Conservation (phyloP, 2,888 invertebrate species). For the Tiliacea citrago region DNA sequence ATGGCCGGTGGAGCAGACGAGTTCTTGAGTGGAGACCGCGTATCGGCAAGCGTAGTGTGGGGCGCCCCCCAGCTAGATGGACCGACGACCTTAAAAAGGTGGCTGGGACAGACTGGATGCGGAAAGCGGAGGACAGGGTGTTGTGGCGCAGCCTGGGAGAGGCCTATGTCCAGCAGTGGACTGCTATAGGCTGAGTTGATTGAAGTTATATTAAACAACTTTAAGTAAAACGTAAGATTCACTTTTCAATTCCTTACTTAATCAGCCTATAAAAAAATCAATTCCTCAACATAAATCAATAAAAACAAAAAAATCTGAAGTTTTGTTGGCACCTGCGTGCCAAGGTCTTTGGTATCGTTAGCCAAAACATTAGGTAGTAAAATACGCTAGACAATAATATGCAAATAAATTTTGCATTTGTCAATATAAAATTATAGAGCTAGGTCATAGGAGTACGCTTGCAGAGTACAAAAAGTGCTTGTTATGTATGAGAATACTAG, state of each 20-base stretch:
- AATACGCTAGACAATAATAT: constrained; percentile 3
- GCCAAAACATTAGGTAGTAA: neutral
- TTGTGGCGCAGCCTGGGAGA: no score
- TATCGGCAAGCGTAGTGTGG: no score
- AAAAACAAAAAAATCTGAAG: constrained; percentile 4
- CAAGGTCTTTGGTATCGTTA: constrained; percentile 18
- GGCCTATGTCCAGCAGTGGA: no score
- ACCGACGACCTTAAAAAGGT: no score
- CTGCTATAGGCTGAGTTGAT: no score
- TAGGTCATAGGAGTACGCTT: neutral
- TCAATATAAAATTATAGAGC: neutral
- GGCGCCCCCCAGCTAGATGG: no score
- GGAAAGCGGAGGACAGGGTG: no score
- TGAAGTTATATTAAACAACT: neutral
- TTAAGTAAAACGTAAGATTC: constrained; percentile 5
- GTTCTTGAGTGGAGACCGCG: no score
- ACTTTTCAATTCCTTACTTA: neutral
- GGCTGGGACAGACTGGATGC: no score
- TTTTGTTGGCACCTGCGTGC: constrained; percentile 3
- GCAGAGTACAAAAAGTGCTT: neutral
- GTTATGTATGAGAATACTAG: neutral
- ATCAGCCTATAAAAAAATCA: no score
- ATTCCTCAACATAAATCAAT: neutral
- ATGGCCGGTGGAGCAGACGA: no score
- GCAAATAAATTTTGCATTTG: constrained; percentile 12